Conservation (phyloP, 2,113 vertebrate species). For the Paratilapia polleni region DNA sequence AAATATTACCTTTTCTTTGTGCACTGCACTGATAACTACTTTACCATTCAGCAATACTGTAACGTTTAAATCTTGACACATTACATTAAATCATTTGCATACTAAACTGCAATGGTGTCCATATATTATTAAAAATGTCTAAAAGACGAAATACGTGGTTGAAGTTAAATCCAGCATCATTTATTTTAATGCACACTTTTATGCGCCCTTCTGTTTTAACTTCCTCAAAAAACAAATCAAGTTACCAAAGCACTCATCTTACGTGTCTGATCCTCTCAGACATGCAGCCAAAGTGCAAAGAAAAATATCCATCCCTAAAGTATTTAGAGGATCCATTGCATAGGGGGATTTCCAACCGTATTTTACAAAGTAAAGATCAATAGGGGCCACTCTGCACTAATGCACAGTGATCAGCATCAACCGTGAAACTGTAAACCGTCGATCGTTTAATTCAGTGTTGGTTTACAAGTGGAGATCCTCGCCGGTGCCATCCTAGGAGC, state of each 20-base stretch:
- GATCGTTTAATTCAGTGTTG: conserved; percentile 42
- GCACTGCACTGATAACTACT: background rate
- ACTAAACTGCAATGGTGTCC: background rate
- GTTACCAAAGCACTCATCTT: conserved; percentile 40
- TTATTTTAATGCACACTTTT: background rate
- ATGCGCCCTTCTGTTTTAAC: background rate
- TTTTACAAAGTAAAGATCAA: conserved; percentile 56
- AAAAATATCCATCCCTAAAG: conserved; percentile 28
- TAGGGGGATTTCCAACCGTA: conserved; percentile 16
- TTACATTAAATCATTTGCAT: background rate
- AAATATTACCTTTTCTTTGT: too few relatives aligned
- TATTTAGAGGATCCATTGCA: conserved; percentile 51
- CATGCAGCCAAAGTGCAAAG: conserved; percentile 20
- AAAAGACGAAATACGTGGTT: background rate
- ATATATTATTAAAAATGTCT: background rate
- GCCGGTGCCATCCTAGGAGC: conserved; percentile 28
- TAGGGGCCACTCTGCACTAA: conserved; percentile 37
- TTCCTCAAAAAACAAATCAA: conserved; percentile 37
- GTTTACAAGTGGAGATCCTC: conserved; percentile 26
- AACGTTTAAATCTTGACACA: background rate
- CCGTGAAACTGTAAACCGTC: conserved; percentile 33
- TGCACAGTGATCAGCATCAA: conserved; percentile 31
- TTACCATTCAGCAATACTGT: background rate
- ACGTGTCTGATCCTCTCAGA: conserved; percentile 18
- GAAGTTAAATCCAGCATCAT: background rate